Conservation (phyloP, 1,140 invertebrate genomes). For the Brachionus rubens region DNA sequence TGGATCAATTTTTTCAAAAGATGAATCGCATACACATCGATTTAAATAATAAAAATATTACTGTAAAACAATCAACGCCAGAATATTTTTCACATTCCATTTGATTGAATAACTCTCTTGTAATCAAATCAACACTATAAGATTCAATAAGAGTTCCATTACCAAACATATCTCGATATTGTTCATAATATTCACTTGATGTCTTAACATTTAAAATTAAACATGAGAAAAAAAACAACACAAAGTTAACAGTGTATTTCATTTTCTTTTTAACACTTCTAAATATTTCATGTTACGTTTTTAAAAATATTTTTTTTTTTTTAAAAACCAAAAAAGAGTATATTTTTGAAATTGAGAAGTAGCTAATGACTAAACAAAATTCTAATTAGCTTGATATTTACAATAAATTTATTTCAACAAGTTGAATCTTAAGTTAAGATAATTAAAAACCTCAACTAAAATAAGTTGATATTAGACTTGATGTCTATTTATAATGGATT, state of each 20-base stretch:
- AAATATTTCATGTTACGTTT: too few species aligned
- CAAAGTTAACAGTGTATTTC: background rate
- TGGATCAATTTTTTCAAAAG: too few species aligned
- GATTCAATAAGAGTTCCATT: background rate
- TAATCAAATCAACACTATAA: slow-evolving; percentile 13
- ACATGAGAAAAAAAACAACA: background rate
- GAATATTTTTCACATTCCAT: background rate
- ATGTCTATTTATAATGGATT: too few species aligned
- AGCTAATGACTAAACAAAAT: slow-evolving; percentile 18
- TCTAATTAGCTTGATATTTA: slow-evolving; percentile 24
- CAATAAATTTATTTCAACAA: slow-evolving; percentile 3
- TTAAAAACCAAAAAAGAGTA: too few species aligned
- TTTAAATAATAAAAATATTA: background rate
- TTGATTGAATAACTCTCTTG: slow-evolving; percentile 18
- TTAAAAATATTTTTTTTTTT: too few species aligned
- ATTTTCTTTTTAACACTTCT: too few species aligned
- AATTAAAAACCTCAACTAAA: slow-evolving; percentile 16
- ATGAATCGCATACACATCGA: too few species aligned
- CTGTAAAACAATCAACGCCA: slow-evolving; percentile 19
- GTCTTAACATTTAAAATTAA: background rate
- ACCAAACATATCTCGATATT: slow-evolving; percentile 34
- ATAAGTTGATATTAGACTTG: too few species aligned
- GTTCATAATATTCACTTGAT: background rate
- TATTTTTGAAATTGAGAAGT: background rate
- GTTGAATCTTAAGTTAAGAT: slow-evolving; percentile 1